These are phyloP conservation scores for Cariama cristata DNA, from an alignment of 2,113 vertebrate genomes.

Conservation along the genomic window DNA sequence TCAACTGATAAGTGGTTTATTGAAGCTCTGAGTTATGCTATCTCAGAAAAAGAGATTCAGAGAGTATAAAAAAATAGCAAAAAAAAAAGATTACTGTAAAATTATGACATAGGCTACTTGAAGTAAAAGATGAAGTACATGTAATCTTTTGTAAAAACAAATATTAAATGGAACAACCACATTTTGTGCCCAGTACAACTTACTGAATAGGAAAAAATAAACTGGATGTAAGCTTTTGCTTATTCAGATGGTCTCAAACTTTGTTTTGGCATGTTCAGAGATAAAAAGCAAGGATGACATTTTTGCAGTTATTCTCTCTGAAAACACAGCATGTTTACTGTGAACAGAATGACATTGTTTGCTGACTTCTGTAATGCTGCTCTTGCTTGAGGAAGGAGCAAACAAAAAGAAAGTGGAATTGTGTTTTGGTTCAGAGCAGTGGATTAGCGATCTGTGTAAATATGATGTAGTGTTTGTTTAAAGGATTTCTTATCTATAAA, in stretches of 20 bases:
- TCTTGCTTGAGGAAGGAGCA: background rate
- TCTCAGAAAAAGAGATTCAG: background rate
- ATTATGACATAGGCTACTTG: background rate
- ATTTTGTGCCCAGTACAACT: background rate
- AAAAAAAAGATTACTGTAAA: background rate
- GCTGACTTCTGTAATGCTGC: background rate
- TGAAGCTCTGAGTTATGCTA: background rate
- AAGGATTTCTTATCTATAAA: conserved; percentile 8
- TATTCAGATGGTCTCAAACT: background rate
- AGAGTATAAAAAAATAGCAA: background rate
- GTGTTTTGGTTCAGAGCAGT: background rate
- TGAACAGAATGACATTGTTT: conserved; percentile 36
- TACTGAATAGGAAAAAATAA: background rate
- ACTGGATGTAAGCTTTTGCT: background rate
- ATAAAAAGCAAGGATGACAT: background rate
- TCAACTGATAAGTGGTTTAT: background rate
- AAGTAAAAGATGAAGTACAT: background rate
- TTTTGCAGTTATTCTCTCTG: background rate
- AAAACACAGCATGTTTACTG: conserved; percentile 46
- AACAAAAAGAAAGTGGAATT: background rate
- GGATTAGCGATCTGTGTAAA: conserved; percentile 5
- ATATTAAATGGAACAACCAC: background rate
- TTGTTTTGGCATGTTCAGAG: background rate
- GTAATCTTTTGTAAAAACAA: background rate
- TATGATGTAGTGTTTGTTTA: background rate